Evolutionary conservation across 2,113 vertebrate species (phyloP).

Genomic region (Fregata magnificens): DNA sequence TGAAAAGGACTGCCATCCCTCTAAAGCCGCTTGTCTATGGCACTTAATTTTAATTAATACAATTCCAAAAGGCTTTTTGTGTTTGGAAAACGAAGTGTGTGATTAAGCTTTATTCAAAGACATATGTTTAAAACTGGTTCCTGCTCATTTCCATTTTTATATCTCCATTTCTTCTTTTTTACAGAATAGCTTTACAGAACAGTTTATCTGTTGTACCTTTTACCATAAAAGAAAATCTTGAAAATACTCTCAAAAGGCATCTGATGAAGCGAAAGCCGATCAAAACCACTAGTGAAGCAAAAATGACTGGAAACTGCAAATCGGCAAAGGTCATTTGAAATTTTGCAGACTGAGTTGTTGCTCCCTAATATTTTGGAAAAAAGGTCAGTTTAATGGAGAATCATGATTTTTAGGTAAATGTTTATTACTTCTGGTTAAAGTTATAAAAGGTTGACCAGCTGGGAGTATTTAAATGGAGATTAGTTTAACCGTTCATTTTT

Average conservation of each 20-base stretch:
- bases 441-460: background rate
- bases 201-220: background rate
- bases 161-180: background rate
- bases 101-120: constrained; percentile 57
- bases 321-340: background rate
- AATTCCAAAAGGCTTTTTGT: constrained; percentile 57
- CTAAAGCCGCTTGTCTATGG: constrained; percentile 35
- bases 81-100: constrained; percentile 59
- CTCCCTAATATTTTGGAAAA: background rate
- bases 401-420: background rate
- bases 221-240: background rate
- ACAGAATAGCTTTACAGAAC: background rate
- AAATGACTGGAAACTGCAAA: constrained; percentile 29
- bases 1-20: constrained; percentile 20
- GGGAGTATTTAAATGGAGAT: background rate
- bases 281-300: constrained; percentile 14
- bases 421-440: background rate
- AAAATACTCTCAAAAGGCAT: background rate
- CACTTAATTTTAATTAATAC: constrained; percentile 67
- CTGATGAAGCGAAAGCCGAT: background rate
- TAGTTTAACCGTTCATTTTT: background rate
- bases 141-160: constrained; percentile 51
- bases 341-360: background rate
- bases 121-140: constrained; percentile 26
- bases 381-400: background rate